These are phyloP conservation scores for Conus betulinus DNA, from an alignment of 1,140 invertebrate species.

Conservation along the genomic window DNA sequence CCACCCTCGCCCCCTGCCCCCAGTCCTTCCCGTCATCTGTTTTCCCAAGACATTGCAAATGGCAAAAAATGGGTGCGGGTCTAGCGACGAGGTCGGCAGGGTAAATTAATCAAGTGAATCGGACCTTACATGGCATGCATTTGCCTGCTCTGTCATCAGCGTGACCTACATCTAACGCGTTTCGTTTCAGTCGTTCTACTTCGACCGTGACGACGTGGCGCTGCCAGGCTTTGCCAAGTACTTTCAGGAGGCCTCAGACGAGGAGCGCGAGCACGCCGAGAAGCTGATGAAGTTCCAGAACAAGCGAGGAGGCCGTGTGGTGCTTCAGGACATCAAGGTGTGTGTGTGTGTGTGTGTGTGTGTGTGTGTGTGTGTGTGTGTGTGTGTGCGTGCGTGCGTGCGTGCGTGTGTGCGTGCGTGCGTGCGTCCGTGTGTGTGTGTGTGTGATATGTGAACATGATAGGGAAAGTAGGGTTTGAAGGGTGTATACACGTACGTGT, in stretches of 20 bases:
- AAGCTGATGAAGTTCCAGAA: conserved; percentile 88
- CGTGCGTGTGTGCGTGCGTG: neutral
- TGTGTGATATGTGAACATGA: neutral
- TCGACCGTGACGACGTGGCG: conserved; percentile 88
- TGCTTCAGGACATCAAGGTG: conserved; percentile 75
- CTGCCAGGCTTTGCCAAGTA: conserved; percentile 83
- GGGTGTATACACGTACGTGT: too few species aligned
- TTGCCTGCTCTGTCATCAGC: too few species aligned
- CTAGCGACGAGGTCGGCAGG: too few species aligned
- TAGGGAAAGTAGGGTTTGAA: too few species aligned
- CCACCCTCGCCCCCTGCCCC: too few species aligned
- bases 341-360: too few species aligned
- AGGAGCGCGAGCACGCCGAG: conserved; percentile 87
- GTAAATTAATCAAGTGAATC: neutral
- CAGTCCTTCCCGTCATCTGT: too few species aligned
- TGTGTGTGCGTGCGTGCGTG: neutral
- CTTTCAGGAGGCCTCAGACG: conserved; percentile 84
- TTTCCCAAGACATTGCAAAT: too few species aligned
- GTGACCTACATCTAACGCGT: too few species aligned
- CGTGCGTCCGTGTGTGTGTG: neutral
- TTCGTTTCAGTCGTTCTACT: conserved; percentile 82
- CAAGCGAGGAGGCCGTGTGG: conserved; percentile 85
- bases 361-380: neutral
- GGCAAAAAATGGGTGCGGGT: neutral
- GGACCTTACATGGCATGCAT: too few species aligned